These are phyloP conservation scores for Disparrhopalites patrizii DNA, from an alignment of 2,888 invertebrate genomes.

Conservation along the genomic window DNA sequence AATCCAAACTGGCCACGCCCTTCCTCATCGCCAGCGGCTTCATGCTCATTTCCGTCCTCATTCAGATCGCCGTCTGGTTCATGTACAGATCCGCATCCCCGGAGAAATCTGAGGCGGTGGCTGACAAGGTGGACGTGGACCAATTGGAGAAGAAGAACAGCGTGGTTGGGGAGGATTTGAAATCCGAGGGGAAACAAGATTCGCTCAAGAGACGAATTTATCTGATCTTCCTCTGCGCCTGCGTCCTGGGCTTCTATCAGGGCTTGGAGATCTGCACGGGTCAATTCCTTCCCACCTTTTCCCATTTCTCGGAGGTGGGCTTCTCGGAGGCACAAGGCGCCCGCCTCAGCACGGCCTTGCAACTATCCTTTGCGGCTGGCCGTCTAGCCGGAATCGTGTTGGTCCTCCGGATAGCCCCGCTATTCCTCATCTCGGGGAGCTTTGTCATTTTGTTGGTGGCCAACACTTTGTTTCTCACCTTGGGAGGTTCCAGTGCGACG, in stretches of 20 bases:
- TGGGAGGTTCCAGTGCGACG: neutral
- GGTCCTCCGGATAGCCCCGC: neutral
- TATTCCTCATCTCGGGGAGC: conserved; percentile 3
- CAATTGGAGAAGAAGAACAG: neutral
- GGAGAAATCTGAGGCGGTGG: no score
- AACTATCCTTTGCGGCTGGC: neutral
- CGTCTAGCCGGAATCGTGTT: neutral
- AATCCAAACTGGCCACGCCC: neutral
- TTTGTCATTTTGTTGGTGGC: neutral
- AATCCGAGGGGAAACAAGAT: neutral
- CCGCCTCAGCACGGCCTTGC: neutral
- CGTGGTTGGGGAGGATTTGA: neutral
- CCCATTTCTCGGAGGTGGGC: conserved; percentile 9
- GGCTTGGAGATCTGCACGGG: conserved; percentile 31
- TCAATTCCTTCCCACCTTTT: conserved; percentile 16
- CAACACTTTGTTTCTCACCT: conserved; percentile 6
- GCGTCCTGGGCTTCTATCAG: conserved; percentile 30
- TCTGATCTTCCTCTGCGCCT: conserved; percentile 29
- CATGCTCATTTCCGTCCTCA: neutral
- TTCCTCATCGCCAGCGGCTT: neutral
- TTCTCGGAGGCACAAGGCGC: neutral
- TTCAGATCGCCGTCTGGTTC: neutral
- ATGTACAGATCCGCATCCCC: neutral
- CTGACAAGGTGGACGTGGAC: neutral
- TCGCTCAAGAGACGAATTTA: neutral